These are phyloP conservation scores for Amblyteles armatorius DNA, from an alignment of 2,888 invertebrate species.

Conservation along the genomic window DNA sequence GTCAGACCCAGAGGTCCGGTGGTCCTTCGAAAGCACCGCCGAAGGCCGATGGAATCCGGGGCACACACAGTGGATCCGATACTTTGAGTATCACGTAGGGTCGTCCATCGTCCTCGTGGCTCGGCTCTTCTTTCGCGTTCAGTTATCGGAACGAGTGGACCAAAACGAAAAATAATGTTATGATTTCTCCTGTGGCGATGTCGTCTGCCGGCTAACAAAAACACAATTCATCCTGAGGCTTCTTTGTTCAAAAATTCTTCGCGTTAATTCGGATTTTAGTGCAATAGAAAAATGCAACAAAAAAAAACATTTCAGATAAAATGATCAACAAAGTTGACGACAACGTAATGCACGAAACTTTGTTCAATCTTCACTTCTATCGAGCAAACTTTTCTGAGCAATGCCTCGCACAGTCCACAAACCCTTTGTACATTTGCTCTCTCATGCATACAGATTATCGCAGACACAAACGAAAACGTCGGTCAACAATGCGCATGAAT, in stretches of 20 bases:
- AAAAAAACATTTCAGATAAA: too few relatives aligned
- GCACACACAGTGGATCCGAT: slow-evolving; percentile 33
- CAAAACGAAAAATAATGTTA: slow-evolving; percentile 20
- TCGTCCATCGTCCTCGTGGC: slow-evolving; percentile 45
- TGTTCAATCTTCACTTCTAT: too few relatives aligned
- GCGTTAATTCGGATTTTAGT: background rate
- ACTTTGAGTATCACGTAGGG: slow-evolving; percentile 52
- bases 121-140: slow-evolving; percentile 38
- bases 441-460: slow-evolving; percentile 3
- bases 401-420: background rate
- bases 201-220: background rate
- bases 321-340: too few relatives aligned
- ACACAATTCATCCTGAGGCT: background rate
- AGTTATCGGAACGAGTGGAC: slow-evolving; percentile 14
- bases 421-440: slow-evolving; percentile 10
- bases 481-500: background rate
- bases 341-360: too few relatives aligned
- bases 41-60: slow-evolving; percentile 48
- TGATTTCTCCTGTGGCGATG: background rate
- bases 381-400: background rate
- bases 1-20: slow-evolving; percentile 61
- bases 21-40: slow-evolving; percentile 52
- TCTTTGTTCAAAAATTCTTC: background rate
- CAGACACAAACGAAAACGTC: slow-evolving; percentile 1
- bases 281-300: too few relatives aligned